Conservation (phyloP, 2,797 vertebrate species). For the Philypnodon macrostomus region DNA sequence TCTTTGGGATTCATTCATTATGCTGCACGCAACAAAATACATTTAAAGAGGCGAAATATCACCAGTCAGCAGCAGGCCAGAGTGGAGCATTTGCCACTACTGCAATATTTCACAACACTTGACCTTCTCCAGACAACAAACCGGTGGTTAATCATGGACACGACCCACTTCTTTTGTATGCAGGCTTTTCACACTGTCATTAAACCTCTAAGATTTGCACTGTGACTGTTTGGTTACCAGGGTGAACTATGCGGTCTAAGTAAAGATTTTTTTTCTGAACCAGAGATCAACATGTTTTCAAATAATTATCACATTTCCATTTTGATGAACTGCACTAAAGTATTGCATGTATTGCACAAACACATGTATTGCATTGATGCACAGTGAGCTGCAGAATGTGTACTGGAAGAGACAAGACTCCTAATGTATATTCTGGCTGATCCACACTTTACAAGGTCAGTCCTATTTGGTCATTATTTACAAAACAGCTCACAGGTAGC, state of each 20-base stretch:
- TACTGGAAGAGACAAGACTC: constrained; percentile 3
- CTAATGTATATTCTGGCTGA: constrained; percentile 20
- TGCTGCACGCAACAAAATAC: constrained; percentile 50
- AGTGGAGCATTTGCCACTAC: constrained; percentile 26
- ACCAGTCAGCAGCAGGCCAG: constrained; percentile 51
- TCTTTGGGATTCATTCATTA: constrained; percentile 64
- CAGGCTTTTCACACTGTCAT: constrained; percentile 18
- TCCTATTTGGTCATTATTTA: constrained; percentile 36
- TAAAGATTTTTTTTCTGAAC: constrained; percentile 12
- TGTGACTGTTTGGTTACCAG: constrained; percentile 27
- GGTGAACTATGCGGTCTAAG: constrained; percentile 21
- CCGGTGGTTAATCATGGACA: constrained; percentile 53
- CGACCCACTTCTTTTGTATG: constrained; percentile 42
- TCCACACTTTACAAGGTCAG: constrained; percentile 32
- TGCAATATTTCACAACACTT: constrained; percentile 47
- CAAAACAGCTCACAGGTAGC: constrained; percentile 29
- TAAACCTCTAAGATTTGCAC: constrained; percentile 18
- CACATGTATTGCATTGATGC: neutral
- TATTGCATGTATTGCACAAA: constrained; percentile 4
- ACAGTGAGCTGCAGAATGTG: constrained; percentile 2
- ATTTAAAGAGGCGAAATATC: constrained; percentile 63
- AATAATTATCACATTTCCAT: neutral
- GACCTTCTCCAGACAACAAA: constrained; percentile 64
- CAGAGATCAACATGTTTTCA: constrained; percentile 7
- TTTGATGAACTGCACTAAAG: constrained; percentile 4